Conservation (phyloP, 2,797 vertebrate species). For the Fistularia tabacaria region DNA sequence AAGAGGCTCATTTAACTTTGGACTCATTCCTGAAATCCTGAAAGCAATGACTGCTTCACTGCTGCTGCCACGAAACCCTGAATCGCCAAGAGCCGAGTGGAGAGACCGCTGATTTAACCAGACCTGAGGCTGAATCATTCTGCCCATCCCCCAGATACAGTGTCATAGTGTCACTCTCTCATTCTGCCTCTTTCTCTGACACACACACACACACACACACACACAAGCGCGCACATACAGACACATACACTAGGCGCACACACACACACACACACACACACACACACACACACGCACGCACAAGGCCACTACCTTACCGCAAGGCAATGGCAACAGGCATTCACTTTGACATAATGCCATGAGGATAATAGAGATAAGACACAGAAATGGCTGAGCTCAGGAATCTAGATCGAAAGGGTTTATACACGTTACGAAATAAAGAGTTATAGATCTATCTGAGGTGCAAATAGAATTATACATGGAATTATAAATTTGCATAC, state of each 20-base stretch:
- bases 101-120: constrained; percentile 64
- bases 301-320: constrained; percentile 50
- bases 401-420: constrained; percentile 31
- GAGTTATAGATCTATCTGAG: constrained; percentile 14
- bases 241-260: constrained; percentile 3
- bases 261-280: neutral
- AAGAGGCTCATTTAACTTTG: constrained; percentile 68
- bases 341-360: constrained; percentile 48
- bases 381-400: constrained; percentile 8
- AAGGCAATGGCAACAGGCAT: constrained; percentile 66
- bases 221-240: constrained; percentile 20
- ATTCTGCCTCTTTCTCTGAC: constrained; percentile 18
- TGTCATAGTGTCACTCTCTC: constrained; percentile 62
- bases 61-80: constrained; percentile 53
- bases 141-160: constrained; percentile 62
- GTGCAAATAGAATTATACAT: no score
- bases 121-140: constrained; percentile 67
- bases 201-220: constrained; percentile 6
- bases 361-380: constrained; percentile 37
- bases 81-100: constrained; percentile 57
- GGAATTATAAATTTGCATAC: constrained; percentile 8
- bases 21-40: constrained; percentile 50
- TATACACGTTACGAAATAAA: constrained; percentile 11
- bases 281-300: constrained; percentile 16
- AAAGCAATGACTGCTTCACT: constrained; percentile 57